Conservation (phyloP, 2,888 invertebrate species). For the Zonitis immaculata region DNA sequence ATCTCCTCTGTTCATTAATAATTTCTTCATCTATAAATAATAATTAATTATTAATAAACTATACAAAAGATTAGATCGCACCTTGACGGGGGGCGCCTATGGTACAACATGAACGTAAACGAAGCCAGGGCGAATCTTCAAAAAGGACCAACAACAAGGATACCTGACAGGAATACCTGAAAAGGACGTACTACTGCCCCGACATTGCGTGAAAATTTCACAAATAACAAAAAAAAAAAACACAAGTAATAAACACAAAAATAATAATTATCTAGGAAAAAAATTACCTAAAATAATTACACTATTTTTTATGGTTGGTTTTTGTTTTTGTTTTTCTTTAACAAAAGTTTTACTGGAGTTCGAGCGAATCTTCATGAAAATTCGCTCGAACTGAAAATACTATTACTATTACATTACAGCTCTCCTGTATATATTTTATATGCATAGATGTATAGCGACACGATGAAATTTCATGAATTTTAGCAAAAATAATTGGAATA, state of each 20-base stretch:
- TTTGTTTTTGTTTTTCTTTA: no score
- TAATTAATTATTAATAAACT: constrained; percentile 16
- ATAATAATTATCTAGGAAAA: constrained; percentile 23
- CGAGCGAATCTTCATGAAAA: background rate
- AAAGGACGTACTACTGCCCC: constrained; percentile 48
- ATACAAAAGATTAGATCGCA: constrained; percentile 45
- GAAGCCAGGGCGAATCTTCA: constrained; percentile 46
- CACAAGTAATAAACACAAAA: background rate
- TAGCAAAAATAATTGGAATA: constrained; percentile 21
- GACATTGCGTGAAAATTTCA: constrained; percentile 39
- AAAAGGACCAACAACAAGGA: constrained; percentile 45
- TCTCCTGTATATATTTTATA: constrained; percentile 18
- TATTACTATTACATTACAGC: background rate
- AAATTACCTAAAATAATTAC: constrained; percentile 11
- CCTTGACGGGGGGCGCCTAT: constrained; percentile 45
- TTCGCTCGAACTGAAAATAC: constrained; percentile 28
- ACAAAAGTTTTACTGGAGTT: no score
- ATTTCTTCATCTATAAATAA: background rate
- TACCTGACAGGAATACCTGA: constrained; percentile 44
- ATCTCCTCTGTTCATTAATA: constrained; percentile 2
- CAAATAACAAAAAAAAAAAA: constrained; percentile 17
- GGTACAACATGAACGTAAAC: constrained; percentile 44
- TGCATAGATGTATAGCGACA: no score
- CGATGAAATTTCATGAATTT: constrained; percentile 48
- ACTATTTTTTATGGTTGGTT: no score